These are phyloP conservation scores for Lithobates pipiens DNA, from an alignment of 2,797 vertebrate genomes.

Conservation along the genomic window DNA sequence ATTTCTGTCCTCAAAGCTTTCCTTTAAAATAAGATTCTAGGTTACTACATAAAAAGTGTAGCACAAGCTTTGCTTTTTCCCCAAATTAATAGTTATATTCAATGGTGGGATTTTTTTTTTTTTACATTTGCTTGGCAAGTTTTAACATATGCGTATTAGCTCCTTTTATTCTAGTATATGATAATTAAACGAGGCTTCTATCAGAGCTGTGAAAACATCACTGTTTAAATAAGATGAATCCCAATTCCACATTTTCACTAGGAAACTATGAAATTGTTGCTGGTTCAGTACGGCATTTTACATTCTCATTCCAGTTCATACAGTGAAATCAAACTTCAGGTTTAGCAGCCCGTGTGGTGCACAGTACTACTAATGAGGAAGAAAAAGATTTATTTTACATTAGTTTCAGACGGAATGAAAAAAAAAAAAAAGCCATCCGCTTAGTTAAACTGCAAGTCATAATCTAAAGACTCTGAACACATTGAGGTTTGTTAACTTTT, in stretches of 20 bases:
- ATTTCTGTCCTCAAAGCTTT: no score
- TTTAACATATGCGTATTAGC: no score
- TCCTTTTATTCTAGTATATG: background rate
- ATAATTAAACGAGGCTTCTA: background rate
- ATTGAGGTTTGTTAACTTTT: conserved; percentile 3
- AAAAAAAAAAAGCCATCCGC: conserved; percentile 3
- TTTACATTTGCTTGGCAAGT: no score
- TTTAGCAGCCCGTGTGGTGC: background rate
- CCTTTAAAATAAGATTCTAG: no score
- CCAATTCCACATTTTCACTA: background rate
- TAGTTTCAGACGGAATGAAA: background rate
- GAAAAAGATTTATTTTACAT: conserved; percentile 4
- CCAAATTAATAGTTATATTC: no score
- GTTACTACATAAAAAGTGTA: no score
- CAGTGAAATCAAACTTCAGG: background rate
- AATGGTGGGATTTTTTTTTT: no score
- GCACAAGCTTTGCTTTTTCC: no score
- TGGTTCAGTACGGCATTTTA: background rate
- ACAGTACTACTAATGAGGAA: background rate
- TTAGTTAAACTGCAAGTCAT: conserved; percentile 22
- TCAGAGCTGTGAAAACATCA: background rate
- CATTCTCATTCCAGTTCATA: background rate
- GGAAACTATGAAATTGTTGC: background rate
- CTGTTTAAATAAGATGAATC: background rate
- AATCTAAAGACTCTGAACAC: conserved; percentile 2